Conservation (phyloP, 2,888 invertebrate species). For the Philhelius pedissequus region DNA sequence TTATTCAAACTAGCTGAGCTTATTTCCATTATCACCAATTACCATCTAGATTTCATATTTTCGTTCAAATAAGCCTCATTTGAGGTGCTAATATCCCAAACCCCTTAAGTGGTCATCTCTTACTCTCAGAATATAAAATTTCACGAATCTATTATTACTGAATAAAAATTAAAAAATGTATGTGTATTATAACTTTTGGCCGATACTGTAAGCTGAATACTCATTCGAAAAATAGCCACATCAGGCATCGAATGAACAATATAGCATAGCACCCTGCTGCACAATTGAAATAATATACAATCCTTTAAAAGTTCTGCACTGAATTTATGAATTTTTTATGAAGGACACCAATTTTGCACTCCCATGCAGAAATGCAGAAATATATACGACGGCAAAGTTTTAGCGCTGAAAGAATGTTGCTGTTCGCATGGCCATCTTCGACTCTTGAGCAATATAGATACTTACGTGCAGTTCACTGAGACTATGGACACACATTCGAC, state of each 20-base stretch:
- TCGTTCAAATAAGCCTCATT: no score
- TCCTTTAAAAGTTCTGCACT: constrained; percentile 40
- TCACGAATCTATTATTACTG: no score
- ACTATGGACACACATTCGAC: constrained; percentile 22
- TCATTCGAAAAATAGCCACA: not conserved
- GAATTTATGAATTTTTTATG: constrained; percentile 61
- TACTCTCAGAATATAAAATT: no score
- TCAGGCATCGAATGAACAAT: not conserved
- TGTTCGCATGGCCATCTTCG: not conserved
- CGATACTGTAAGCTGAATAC: constrained; percentile 14
- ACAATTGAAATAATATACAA: constrained; percentile 59
- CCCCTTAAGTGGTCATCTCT: no score
- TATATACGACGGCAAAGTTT: not conserved
- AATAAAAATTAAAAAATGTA: no score
- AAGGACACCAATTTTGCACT: constrained; percentile 62
- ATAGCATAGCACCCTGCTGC: constrained; percentile 46
- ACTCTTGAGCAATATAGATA: not conserved
- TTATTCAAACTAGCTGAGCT: no score
- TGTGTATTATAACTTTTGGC: not conserved
- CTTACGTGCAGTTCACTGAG: constrained; percentile 13
- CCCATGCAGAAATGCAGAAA: not conserved
- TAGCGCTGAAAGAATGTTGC: not conserved
- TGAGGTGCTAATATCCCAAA: no score
- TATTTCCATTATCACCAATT: no score
- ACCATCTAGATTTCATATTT: no score